Base-by-base conservation (phyloP, 2,888 invertebrate species). In the Augiades crinisus region DNA sequence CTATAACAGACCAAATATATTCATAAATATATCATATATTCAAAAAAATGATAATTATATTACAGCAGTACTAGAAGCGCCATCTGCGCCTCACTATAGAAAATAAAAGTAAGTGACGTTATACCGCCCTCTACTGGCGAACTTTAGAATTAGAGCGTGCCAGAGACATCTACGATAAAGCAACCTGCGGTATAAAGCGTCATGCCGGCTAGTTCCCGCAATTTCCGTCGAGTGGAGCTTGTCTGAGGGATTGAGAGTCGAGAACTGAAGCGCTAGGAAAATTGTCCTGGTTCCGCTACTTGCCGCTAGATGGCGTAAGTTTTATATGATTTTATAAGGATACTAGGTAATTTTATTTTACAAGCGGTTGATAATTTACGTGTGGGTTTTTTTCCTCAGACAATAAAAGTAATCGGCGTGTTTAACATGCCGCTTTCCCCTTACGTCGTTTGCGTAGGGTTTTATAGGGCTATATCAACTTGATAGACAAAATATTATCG, bases 221-320 rank as follows among this genome's bases (percentile, higher is more conserved):
- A 16, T 10, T 2, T 34, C 22, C 22, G 7, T n/a, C 16, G 10
- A 34, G 22, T 22, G 22, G 45, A 31, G 45, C 45, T 34, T 7
- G 12, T 12, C 3, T 19, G n/a, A n/a, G n/a, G n/a, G n/a, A n/a
- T n/a, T n/a, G n/a, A 10, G 10, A 1, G 1, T n/a, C 2, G 10
- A 10, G 5, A 10, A n/a, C 10, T 4, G 10, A 24, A 21, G n/a
- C 6, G 2, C 3, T 27, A 10, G 3, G 10, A 37, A 12, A 7
- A 8, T 31, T 24, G 44, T 30, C 22, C 12, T 55, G 62, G 66
- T 74, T 67, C 47, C 0, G 7, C 57, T 45, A 53, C 22, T 56
- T 3, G 5, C 56, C 63, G 45, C 54, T 66, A 72, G 76, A 56
- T 75, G 72, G 65, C 73, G 40, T 7, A 3, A 17, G 10, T 10